Base-by-base conservation (phyloP, 2,888 invertebrate species). In the Ectemnius cavifrons region DNA sequence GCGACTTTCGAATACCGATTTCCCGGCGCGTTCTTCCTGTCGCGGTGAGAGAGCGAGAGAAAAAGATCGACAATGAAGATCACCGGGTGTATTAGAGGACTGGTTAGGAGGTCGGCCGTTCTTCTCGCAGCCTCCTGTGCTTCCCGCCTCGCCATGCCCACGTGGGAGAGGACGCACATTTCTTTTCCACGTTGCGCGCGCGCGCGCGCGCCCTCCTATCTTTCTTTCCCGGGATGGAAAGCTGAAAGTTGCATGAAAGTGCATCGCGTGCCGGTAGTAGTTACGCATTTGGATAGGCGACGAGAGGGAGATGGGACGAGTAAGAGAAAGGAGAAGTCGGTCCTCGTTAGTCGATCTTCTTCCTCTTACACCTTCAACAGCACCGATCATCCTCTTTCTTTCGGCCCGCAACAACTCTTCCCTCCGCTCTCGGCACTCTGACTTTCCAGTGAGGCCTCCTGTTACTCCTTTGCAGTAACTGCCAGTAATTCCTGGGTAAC, bases 171-270 rank as follows among this genome's bases (percentile, higher is more conserved):
- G 77, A 66, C n/a, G 73, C 4, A 69, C 66, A 77, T 77, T 79
- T 77, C 78, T 84, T 83, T 82, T 82, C 77, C 74, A 80, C 78
- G 23, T 23, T 23, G 23, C 3, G 2, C 20, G 20, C 20, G 20
- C 20, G 20, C 2, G 1, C 20, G 80, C 79, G 2, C 37, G 8
- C 78, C 73, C 77, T 79, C 73, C 76, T 78, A 86, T 84, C 78
- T n/a, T n/a, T 80, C 84, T 84, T 11, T 37, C 37, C 84, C 80
- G 14, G 82, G 83, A 86, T 88, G 88, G 88, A 89, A 89, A 89
- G 89, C 89, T 85, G 89, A 89, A 89, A 89, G 88, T 89, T 89
- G 88, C 86, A 88, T 86, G 88, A 89, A 89, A 89, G 88, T 89
- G 86, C 87, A 88, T 87, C 87, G 89, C 88, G 87, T 89, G 80